Percentiles rank a stretch among this genome's conserved stretches.
Evolutionary conservation across 30 jellyfish, hydroid and myxozoan genomes (phyloP).

Genomic region (Hydractinia symbiolongicarpus): DNA sequence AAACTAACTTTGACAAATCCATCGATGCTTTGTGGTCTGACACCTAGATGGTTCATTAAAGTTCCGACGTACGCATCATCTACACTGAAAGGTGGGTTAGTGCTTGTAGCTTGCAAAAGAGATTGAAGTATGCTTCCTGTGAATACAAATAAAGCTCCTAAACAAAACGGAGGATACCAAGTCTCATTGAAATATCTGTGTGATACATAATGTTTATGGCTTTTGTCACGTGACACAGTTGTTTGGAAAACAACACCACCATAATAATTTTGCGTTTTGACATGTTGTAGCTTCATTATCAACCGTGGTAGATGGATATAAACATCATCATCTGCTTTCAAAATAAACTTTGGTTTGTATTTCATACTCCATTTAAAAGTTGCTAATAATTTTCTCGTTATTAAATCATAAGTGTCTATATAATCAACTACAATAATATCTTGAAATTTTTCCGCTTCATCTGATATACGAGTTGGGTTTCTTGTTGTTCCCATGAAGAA

Average conservation of each 20-base stretch:
- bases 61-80: slow-evolving; percentile 11
- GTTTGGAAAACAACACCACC: slow-evolving; percentile 11
- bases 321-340: slow-evolving; percentile 44
- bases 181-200: slow-evolving; percentile 5
- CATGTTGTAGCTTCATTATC: background rate
- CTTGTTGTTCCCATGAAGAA: slow-evolving; percentile 26
- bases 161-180: slow-evolving; percentile 19
- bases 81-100: background rate
- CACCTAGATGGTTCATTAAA: background rate
- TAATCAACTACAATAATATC: slow-evolving; percentile 12
- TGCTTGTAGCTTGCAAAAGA: background rate
- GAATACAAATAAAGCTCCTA: background rate
- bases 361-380: slow-evolving; percentile 41
- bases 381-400: slow-evolving; percentile 55
- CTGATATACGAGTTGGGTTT: background rate
- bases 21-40: background rate
- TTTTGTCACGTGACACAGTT: background rate
- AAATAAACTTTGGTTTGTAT: slow-evolving; percentile 22
- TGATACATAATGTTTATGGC: slow-evolving; percentile 21
- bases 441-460: slow-evolving; percentile 9
- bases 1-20: background rate
- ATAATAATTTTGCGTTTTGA: background rate
- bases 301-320: slow-evolving; percentile 26
- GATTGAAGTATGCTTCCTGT: background rate
- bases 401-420: slow-evolving; percentile 32